Conservation (phyloP, 2,888 invertebrate genomes). For the Ernsta delagoae region DNA sequence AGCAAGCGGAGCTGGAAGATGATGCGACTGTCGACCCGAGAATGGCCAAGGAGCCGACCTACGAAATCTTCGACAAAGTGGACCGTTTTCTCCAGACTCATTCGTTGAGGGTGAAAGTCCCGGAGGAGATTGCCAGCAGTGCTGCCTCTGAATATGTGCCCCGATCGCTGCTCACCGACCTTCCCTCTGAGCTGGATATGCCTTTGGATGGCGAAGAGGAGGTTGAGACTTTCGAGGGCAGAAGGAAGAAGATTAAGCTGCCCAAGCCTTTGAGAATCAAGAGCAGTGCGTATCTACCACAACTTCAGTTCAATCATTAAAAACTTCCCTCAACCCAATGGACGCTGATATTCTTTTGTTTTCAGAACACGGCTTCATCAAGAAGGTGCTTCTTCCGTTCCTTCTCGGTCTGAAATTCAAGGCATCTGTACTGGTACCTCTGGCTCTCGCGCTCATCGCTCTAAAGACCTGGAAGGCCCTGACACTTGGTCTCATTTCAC, state of each 20-base stretch:
- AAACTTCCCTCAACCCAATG: neutral
- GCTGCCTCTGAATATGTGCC: constrained; percentile 86
- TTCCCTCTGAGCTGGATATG: constrained; percentile 88
- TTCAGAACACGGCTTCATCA: constrained; percentile 92
- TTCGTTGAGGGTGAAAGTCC: constrained; percentile 90
- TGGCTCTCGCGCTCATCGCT: constrained; percentile 92
- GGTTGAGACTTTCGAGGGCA: constrained; percentile 74
- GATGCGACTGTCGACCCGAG: constrained; percentile 70
- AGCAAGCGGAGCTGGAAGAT: constrained; percentile 81
- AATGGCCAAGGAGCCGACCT: constrained; percentile 80
- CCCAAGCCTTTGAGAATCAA: constrained; percentile 81
- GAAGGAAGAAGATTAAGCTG: constrained; percentile 81
- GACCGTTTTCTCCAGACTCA: constrained; percentile 91
- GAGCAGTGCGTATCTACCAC: constrained; percentile 69
- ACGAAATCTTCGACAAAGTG: constrained; percentile 88
- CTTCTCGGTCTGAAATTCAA: constrained; percentile 94
- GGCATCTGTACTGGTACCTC: constrained; percentile 92
- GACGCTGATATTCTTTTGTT: constrained; percentile 47
- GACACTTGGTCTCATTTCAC: constrained; percentile 92
- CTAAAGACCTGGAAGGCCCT: constrained; percentile 96
- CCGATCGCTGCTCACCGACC: constrained; percentile 85
- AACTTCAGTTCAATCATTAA: neutral
- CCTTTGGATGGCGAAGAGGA: constrained; percentile 87
- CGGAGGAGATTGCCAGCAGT: constrained; percentile 85
- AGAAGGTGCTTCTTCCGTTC: constrained; percentile 94